Evolutionary conservation across 2,797 vertebrate genomes (phyloP).

Genomic region (Chromis chromis): DNA sequence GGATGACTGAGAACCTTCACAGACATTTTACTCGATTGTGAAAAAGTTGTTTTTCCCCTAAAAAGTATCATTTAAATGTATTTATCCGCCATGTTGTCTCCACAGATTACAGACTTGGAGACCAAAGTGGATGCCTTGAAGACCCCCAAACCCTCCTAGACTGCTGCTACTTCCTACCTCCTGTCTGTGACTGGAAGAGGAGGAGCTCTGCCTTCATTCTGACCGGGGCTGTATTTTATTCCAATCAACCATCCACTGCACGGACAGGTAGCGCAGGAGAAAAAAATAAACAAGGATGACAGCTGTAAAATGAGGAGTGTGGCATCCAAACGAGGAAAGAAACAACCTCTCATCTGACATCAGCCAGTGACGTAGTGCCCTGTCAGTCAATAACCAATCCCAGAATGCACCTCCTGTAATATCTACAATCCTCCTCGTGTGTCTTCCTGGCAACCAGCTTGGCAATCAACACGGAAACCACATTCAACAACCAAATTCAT

Average conservation of each 20-base stretch:
- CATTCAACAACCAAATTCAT: conserved; percentile 40
- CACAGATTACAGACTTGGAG: conserved; percentile 93
- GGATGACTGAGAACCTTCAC: no score
- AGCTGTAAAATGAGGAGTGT: conserved; percentile 19
- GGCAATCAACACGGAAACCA: conserved; percentile 58
- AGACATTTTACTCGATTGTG: no score
- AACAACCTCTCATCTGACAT: conserved; percentile 45
- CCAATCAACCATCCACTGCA: conserved; percentile 62
- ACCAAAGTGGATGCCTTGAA: conserved; percentile 93
- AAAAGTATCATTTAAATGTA: not conserved
- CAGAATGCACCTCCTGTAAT: conserved; percentile 82
- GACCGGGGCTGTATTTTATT: conserved; percentile 52
- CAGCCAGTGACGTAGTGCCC: conserved; percentile 34
- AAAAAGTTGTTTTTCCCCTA: no score
- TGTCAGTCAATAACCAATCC: conserved; percentile 71
- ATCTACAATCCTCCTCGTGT: conserved; percentile 63
- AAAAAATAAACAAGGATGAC: not conserved
- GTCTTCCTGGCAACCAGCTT: conserved; percentile 73
- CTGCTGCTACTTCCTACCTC: conserved; percentile 65
- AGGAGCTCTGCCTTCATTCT: conserved; percentile 60
- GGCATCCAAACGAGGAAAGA: conserved; percentile 24
- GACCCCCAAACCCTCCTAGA: conserved; percentile 89
- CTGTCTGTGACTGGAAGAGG: conserved; percentile 59
- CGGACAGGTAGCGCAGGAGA: conserved; percentile 22
- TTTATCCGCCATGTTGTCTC: conserved; percentile 10